These are phyloP conservation scores for Quadroppia sp. DNA, from an alignment of 2,888 invertebrate species.

Conservation along the genomic window DNA sequence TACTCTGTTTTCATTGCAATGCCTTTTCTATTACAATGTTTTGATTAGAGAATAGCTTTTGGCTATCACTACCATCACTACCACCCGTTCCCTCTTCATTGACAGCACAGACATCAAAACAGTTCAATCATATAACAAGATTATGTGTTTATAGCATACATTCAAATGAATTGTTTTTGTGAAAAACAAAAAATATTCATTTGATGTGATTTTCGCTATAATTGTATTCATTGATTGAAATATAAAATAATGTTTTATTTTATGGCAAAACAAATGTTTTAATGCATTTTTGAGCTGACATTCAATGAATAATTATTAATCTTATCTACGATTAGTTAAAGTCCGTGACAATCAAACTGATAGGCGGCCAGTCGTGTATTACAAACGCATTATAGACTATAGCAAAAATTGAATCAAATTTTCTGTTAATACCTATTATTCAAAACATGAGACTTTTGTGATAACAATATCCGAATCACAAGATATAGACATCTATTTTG, in stretches of 20 bases:
- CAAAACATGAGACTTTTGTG: neutral
- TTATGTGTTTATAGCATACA: too few relatives aligned
- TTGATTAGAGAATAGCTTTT: slow-evolving; percentile 11
- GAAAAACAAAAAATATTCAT: neutral
- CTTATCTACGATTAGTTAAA: neutral
- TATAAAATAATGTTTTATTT: neutral
- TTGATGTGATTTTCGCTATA: neutral
- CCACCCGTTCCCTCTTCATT: neutral
- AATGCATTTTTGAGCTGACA: slow-evolving; percentile 1
- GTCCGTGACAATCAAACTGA: slow-evolving; percentile 10
- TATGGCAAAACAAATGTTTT: slow-evolving; percentile 2
- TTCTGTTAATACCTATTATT: neutral
- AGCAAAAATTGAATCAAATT: neutral
- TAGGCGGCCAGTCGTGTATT: neutral
- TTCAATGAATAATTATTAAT: neutral
- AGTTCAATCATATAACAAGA: slow-evolving; percentile 6
- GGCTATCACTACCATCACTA: slow-evolving; percentile 7
- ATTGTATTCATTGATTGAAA: too few relatives aligned
- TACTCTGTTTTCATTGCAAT: slow-evolving; percentile 24
- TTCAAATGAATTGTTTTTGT: neutral
- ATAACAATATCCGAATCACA: neutral
- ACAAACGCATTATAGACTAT: neutral
- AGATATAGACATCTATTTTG: neutral
- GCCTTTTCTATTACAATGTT: neutral
- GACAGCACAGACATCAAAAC: neutral